Evolutionary conservation across 37 sponge, comb jelly and placozoan genomes (phyloP).

Genomic region (Halichondria panicea): DNA sequence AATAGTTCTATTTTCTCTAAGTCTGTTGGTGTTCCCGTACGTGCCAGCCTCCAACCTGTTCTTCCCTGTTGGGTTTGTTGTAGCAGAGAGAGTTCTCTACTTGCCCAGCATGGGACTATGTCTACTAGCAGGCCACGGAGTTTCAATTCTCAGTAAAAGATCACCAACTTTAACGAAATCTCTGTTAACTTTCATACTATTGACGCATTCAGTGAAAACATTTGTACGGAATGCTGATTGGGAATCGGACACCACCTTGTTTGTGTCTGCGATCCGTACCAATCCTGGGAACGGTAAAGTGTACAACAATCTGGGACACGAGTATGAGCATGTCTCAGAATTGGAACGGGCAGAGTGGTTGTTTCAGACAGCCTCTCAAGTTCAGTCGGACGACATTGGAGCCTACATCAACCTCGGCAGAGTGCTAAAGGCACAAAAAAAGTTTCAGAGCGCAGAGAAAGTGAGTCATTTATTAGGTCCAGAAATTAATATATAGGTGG

Average conservation of each 20-base stretch:
- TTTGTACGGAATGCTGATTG: constrained; percentile 78
- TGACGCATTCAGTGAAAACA: constrained; percentile 61
- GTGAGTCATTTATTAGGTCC: no score
- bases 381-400: constrained; percentile 86
- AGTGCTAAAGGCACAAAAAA: constrained; percentile 47
- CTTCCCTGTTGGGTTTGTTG: constrained; percentile 96
- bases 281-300: constrained; percentile 85
- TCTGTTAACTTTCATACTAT: constrained; percentile 16
- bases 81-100: constrained; percentile 93
- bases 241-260: constrained; percentile 63
- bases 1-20: constrained; percentile 54
- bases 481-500: no score
- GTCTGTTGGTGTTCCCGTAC: constrained; percentile 85
- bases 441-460: constrained; percentile 58
- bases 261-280: constrained; percentile 62
- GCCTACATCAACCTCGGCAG: constrained; percentile 87
- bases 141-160: not conserved
- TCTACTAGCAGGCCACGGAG: constrained; percentile 25
- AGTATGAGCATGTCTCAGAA: constrained; percentile 53
- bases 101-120: constrained; percentile 79
- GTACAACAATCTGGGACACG: constrained; percentile 90
- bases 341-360: constrained; percentile 61
- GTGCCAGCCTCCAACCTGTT: constrained; percentile 97
- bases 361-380: constrained; percentile 56
- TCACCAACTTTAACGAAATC: not conserved